Base-by-base conservation (phyloP, 2,888 invertebrate species). In the Meliscaeva auricollis region DNA sequence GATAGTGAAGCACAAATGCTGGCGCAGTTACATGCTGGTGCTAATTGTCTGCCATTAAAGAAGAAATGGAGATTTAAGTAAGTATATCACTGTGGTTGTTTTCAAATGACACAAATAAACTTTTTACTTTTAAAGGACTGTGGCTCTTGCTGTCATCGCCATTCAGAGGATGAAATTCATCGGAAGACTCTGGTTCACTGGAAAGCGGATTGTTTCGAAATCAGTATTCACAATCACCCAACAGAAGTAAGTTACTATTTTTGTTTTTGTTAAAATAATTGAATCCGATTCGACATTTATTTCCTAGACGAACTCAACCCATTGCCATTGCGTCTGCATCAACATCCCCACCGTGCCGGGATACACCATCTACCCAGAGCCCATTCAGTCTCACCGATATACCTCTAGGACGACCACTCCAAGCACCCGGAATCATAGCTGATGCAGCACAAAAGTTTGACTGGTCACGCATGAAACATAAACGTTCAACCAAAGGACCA, bases 91-190 rank as follows among this genome's bases (percentile, higher is more conserved):
- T 7, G 9, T n/a, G n/a, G n/a, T n/a, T n/a, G 1, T 11, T 38
- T 38, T 38, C 9, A 38, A 38, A 9, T 6, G 7, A 38, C 9
- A 11, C 11, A 3, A 11, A n/a, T 5, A 52, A 17, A 15, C 46
- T 20, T 13, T 75, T 83, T 73, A 82, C 75, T 72, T 62, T 80
- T 88, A 88, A 26, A 95, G 94, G 88, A 93, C 94, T 84, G 93
- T 93, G 0, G 94, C 92, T 3, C 90, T 94, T 69, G 93, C 93
- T 13, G 90, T 95, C 4, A 93, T 95, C 46, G 94, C 95, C 48
- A 92, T 95, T 64, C 91, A 93, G 48, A 92, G 96, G 74, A 95
- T 96, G 94, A 94, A 94, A 88, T 95, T 93, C 91, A 92, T 96
- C 87, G 94, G 95, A 3, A 91, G 93, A 72, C 92, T 94, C 48